Evolutionary conservation across 2,797 vertebrate species (phyloP).

Genomic region (Bufotes viridis): DNA sequence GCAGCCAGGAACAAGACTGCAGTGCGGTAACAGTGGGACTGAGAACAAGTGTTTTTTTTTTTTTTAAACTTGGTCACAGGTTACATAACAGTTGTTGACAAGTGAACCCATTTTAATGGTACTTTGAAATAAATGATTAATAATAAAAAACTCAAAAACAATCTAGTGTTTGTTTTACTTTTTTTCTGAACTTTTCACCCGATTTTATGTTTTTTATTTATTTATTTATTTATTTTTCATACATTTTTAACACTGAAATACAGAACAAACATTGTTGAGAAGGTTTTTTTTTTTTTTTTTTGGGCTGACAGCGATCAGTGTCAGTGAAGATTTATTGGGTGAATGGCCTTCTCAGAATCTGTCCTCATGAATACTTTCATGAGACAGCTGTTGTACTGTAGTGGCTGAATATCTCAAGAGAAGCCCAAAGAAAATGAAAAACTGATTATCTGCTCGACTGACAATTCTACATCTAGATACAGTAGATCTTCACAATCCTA

Average conservation of each 20-base stretch:
- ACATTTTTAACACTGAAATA: slow-evolving; percentile 27
- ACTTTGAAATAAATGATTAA: too few species aligned
- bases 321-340: slow-evolving; percentile 61
- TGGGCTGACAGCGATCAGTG: slow-evolving; percentile 53
- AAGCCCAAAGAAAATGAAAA: slow-evolving; percentile 59
- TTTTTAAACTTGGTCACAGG: too few species aligned
- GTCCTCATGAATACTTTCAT: slow-evolving; percentile 62
- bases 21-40: too few species aligned
- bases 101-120: too few species aligned
- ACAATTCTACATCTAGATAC: slow-evolving; percentile 47
- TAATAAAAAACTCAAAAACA: too few species aligned
- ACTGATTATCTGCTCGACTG: slow-evolving; percentile 52
- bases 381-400: slow-evolving; percentile 58
- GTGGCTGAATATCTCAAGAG: slow-evolving; percentile 50
- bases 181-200: neutral
- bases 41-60: too few species aligned
- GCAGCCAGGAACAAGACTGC: too few species aligned
- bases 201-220: neutral
- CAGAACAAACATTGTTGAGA: neutral
- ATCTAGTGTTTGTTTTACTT: neutral
- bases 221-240: neutral
- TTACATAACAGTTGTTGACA: too few species aligned
- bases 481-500: slow-evolving; percentile 20
- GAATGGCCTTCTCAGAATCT: slow-evolving; percentile 59
- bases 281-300: slow-evolving; percentile 30